Base-by-base conservation (phyloP, 23 tunicate species). In the Oikopleura dioica region DNA sequence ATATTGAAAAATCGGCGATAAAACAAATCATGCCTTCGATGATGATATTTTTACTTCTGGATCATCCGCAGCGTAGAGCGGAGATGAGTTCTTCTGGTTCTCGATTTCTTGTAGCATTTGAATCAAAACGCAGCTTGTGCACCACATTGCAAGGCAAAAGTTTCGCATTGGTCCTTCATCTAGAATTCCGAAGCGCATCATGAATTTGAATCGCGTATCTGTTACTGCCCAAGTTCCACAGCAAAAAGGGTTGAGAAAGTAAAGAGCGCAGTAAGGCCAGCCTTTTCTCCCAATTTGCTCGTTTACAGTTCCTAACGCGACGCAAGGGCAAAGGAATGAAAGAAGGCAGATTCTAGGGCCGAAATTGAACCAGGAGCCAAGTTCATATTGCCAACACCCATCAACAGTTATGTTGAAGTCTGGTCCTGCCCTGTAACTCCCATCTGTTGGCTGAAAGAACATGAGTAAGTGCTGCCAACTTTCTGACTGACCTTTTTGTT, bases 61-160 rank as follows among this genome's bases (percentile, higher is more conserved):
- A 16, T 23, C 16, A 28, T 63, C 72, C 5, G 72, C 26, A 28
- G 72, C 72, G 26, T 63, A 63, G 29, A 63, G 4, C 16, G 16
- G 4, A 2, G 33, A 16, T 28, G 26, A 23, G 26, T 63, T 63
- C 72, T 63, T 23, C 72, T 63, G 72, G 26, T 63, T 12, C 26
- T 63, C 33, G 26, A 63, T 63, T 63, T 63, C 72, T 63, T 63
- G 72, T 28, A 63, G 72, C 72, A 63, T 63, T 63, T 63, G 72
- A 63, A 31, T 31, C 30, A 63, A 28, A 63, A 63, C 72, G 33
- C 72, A 63, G 72, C 72, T 31, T 12, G 72, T 12, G 33, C 72
- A 63, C 4, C 29, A 63, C 30, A 28, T 2, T 2, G 72, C 72
- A 23, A 63, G 33, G 32, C 29, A 63, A 63, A 63, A 63, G 26